These are phyloP conservation scores for Nematopogon swammerdamellus DNA, from an alignment of 2,888 invertebrate genomes.

Conservation along the genomic window DNA sequence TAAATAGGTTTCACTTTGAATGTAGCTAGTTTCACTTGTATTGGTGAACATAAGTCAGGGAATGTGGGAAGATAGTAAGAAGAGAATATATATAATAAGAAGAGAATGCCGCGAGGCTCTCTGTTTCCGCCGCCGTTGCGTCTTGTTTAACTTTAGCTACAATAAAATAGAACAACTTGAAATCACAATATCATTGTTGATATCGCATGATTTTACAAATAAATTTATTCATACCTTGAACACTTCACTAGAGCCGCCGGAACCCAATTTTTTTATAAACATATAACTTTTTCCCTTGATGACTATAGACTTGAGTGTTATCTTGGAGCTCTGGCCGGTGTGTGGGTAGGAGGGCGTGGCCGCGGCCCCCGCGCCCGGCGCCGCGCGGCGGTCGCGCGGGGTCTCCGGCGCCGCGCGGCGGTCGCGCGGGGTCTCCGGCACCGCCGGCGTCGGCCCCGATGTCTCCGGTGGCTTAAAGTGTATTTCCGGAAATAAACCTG, in stretches of 20 bases:
- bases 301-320: constrained; percentile 45
- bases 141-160: neutral
- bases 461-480: constrained; percentile 4
- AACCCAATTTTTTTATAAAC: constrained; percentile 73
- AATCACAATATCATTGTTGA: neutral
- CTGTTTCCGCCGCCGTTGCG: too few species aligned
- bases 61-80: too few species aligned
- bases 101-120: too few species aligned
- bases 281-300: constrained; percentile 74
- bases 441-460: constrained; percentile 19
- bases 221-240: constrained; percentile 38
- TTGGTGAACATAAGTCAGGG: too few species aligned
- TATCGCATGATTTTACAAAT: neutral
- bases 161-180: neutral
- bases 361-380: constrained; percentile 23
- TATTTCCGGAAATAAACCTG: constrained; percentile 10
- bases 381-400: constrained; percentile 27
- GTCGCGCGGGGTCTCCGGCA: constrained; percentile 32
- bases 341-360: constrained; percentile 47
- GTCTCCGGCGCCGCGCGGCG: constrained; percentile 28
- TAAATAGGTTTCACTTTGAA: too few species aligned
- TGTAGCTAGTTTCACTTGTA: too few species aligned
- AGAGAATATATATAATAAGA: too few species aligned
- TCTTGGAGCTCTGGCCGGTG: constrained; percentile 29
- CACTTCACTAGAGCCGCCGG: constrained; percentile 90